phyloP scores from a whole-genome alignment of 1,140 invertebrate species.

The Anoplophora glabripennis region DNA sequence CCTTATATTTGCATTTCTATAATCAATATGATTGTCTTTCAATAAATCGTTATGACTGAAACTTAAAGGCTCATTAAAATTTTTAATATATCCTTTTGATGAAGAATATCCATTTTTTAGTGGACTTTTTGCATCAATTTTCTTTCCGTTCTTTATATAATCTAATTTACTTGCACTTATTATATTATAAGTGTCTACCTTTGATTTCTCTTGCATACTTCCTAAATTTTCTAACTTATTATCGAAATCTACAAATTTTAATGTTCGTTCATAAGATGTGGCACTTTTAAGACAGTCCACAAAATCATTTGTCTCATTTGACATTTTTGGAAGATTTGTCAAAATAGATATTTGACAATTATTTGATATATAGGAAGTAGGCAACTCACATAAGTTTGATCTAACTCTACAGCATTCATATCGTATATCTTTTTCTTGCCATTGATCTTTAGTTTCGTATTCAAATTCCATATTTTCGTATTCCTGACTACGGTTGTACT shows the following conservation, averaged over 20 bases:
- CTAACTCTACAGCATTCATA: conserved; percentile 37
- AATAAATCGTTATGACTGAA: conserved; percentile 6
- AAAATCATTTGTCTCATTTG: conserved; percentile 16
- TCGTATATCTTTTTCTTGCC: conserved; percentile 32
- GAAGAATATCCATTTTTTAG: not conserved
- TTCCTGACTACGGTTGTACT: conserved; percentile 37
- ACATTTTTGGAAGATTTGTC: conserved; percentile 36
- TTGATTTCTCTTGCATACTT: conserved; percentile 19
- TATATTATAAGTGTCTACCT: conserved; percentile 6
- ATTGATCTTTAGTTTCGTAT: conserved; percentile 31
- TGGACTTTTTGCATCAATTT: not conserved
- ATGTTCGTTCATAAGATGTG: conserved; percentile 26
- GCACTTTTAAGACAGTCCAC: conserved; percentile 28
- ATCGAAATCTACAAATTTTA: conserved; percentile 31
- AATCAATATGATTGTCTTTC: conserved; percentile 22
- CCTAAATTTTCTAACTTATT: conserved; percentile 24
- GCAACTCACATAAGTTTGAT: conserved; percentile 46
- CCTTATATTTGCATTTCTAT: conserved; percentile 16
- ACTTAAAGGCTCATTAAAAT: conserved; percentile 2
- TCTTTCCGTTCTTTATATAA: not conserved
- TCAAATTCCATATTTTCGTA: conserved; percentile 46
- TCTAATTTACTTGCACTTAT: not conserved
- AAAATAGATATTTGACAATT: conserved; percentile 41
- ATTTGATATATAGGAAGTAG: conserved; percentile 47
- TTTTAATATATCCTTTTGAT: conserved; percentile 1